phyloP scores from a whole-genome alignment of 92 coral and sea anemone genomes.

The Bergia puertoricense region DNA sequence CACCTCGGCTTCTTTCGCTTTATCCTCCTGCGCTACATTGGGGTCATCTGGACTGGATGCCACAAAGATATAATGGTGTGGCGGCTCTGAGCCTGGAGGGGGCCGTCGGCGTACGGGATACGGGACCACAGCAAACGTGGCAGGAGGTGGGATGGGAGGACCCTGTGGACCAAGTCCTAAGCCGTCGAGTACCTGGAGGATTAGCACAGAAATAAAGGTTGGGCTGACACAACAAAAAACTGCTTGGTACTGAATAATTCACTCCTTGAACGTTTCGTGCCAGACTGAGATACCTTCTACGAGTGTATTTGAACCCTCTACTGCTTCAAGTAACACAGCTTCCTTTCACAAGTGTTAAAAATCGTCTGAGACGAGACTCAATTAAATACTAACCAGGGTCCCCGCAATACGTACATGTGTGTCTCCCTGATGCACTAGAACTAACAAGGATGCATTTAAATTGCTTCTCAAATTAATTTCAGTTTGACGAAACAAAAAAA shows the following conservation, averaged over 20 bases:
- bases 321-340: no score
- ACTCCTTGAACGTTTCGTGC: neutral
- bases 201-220: neutral
- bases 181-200: constrained; percentile 85
- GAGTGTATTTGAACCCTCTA: no score
- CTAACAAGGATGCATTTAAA: no score
- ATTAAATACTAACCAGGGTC: no score
- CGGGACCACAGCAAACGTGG: constrained; percentile 96
- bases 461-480: no score
- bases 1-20: constrained; percentile 79
- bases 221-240: neutral
- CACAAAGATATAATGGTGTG: constrained; percentile 86
- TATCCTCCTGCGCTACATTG: constrained; percentile 85
- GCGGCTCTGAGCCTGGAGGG: constrained; percentile 90
- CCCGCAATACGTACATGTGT: no score
- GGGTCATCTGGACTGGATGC: constrained; percentile 92
- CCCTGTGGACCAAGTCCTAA: constrained; percentile 95
- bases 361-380: no score
- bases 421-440: no score
- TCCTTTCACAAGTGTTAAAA: no score
- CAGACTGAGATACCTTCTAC: neutral
- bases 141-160: constrained; percentile 99
- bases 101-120: constrained; percentile 97
- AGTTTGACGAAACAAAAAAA: no score
- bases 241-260: no score